These are phyloP conservation scores for Parotocinclus haroldoi DNA, from an alignment of 2,797 vertebrate species.

Conservation along the genomic window DNA sequence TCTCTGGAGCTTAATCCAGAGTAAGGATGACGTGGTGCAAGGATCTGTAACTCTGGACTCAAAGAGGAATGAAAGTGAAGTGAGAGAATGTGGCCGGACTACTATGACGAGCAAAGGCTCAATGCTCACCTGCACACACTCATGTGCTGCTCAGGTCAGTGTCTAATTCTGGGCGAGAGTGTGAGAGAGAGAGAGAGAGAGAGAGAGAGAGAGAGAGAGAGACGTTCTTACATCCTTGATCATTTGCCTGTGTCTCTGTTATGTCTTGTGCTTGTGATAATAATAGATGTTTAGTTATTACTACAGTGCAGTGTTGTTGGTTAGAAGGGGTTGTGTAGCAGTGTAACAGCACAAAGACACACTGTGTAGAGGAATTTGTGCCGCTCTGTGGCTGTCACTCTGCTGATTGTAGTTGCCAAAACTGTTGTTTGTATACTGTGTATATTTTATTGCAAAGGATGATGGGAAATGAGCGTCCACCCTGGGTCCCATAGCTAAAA, in stretches of 20 bases:
- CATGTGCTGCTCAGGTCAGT: slow-evolving; percentile 98
- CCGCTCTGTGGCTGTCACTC: slow-evolving; percentile 54
- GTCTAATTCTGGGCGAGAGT: slow-evolving; percentile 46
- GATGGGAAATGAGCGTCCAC: too few species aligned
- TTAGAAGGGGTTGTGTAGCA: slow-evolving; percentile 27
- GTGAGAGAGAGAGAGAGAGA: background rate
- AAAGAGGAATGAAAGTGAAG: background rate
- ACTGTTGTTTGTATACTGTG: too few species aligned
- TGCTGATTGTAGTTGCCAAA: background rate
- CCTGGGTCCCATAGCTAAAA: too few species aligned
- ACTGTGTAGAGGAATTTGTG: slow-evolving; percentile 49
- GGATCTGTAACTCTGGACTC: slow-evolving; percentile 12
- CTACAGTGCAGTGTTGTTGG: slow-evolving; percentile 14
- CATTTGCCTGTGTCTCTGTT: slow-evolving; percentile 18
- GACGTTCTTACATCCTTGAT: background rate
- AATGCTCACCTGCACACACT: slow-evolving; percentile 84
- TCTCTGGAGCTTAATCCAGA: slow-evolving; percentile 44
- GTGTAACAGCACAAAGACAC: slow-evolving; percentile 49
- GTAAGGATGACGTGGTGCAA: slow-evolving; percentile 29
- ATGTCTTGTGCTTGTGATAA: slow-evolving; percentile 34
- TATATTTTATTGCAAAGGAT: too few species aligned
- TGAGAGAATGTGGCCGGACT: slow-evolving; percentile 70
- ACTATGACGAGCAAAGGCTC: slow-evolving; percentile 75
- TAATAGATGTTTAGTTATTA: slow-evolving; percentile 17
- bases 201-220: background rate